phyloP scores from a whole-genome alignment of 2,797 vertebrate genomes.

The Eupleurogrammus muticus region DNA sequence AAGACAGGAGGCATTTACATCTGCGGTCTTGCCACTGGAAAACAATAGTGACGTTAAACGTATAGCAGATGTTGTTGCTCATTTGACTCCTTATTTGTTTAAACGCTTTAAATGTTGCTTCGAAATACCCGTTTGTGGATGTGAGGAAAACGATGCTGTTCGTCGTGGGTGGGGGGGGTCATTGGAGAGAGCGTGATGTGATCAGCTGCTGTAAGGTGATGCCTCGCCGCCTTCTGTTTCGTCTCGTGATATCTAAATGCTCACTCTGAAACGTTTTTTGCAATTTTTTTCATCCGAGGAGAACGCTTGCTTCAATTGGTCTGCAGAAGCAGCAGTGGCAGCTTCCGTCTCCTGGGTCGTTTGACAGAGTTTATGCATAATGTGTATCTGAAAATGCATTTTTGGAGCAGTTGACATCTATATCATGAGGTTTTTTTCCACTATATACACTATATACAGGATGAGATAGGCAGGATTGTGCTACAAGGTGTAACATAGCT shows the following conservation, averaged over 20 bases:
- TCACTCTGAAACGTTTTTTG: constrained; percentile 4
- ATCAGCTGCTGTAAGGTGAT: constrained; percentile 41
- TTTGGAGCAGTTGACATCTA: too few species aligned
- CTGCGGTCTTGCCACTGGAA: constrained; percentile 81
- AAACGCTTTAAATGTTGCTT: constrained; percentile 77
- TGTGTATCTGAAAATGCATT: too few species aligned
- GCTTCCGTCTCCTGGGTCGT: background rate
- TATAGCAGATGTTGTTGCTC: constrained; percentile 88
- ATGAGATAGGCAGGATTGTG: too few species aligned
- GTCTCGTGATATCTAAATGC: constrained; percentile 3
- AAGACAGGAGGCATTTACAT: constrained; percentile 87
- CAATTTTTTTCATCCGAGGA: constrained; percentile 1
- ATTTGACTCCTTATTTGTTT: constrained; percentile 97
- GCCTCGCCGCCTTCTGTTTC: constrained; percentile 28
- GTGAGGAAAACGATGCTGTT: constrained; percentile 67
- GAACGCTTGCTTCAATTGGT: background rate
- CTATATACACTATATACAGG: too few species aligned
- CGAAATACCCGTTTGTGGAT: constrained; percentile 81
- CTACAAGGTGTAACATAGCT: too few species aligned
- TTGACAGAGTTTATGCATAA: background rate
- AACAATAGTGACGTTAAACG: constrained; percentile 82
- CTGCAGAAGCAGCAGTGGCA: constrained; percentile 2
- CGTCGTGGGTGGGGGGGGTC: constrained; percentile 55
- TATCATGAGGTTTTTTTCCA: too few species aligned
- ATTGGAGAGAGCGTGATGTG: constrained; percentile 1